Evolutionary conservation across 2,797 vertebrate species (phyloP), one percentile per base, ranked within the genome.

Genomic region (Psittacula derbiana): DNA sequence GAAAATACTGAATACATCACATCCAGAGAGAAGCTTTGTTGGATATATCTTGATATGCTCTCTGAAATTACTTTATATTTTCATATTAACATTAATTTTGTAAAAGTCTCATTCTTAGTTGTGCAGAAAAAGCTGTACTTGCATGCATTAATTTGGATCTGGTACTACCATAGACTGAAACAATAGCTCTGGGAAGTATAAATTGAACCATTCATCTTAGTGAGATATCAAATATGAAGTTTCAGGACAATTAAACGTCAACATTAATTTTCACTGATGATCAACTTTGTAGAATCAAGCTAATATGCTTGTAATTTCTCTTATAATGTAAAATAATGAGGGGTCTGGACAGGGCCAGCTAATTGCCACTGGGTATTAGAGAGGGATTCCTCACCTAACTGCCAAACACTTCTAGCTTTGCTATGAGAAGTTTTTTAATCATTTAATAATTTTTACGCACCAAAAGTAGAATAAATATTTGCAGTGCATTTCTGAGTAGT

Each of bases 141-240:
- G 17, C 15, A 21, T 23, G 49, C 28, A 67, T 33, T 80, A 64
- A 65, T 52, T 80, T 85, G 41, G 41, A 80, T 60, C 31, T 72
- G 2, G 8, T 81, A 52, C 27, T 66, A 65, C 40, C 27, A 72
- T 0, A 43, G 46, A 19, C 13, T 40, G 52, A 73, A 85, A 64
- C 28, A 95, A 85, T 6, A 82, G 44, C n/a, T 82, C 38, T 85
- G 47, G 6, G 41, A 93, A 91, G 28, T 36, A 38, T 70, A 55
- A 93, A 70, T 18, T 25, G 28, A 74, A 43, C 25, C n/a, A 43
- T 85, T 88, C 86, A 87, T 44, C 44, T 73, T 33, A 67, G 47
- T 78, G 57, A 89, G n/a, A 57, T 81, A 88, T 69, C 84, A 86
- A 85, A 76, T 85, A 92, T 36, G 86, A 94, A 82, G 50, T 52